A percentile compares a stretch with the other conserved stretches of the same genome.
Conservation (phyloP, 1,140 invertebrate species). For the Spodoptera litura region DNA sequence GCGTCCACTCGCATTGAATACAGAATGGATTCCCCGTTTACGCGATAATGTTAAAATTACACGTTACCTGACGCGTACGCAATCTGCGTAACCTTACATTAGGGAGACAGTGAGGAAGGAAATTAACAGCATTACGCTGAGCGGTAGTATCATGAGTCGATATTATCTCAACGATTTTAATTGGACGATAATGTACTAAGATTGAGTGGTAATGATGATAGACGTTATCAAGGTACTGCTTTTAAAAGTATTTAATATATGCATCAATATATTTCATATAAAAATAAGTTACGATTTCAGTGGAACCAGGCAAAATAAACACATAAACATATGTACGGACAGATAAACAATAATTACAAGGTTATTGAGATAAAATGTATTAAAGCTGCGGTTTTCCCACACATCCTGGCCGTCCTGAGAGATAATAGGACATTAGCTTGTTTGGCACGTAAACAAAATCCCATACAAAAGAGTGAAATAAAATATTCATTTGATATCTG, state of each 20-base stretch:
- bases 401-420: background rate
- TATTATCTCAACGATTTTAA: slow-evolving; percentile 14
- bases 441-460: background rate
- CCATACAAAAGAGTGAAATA: background rate
- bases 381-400: slow-evolving; percentile 21
- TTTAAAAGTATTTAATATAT: background rate
- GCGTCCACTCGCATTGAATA: slow-evolving; percentile 33
- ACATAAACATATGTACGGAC: background rate
- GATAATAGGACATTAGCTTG: background rate
- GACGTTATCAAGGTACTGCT: background rate
- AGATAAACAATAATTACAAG: background rate
- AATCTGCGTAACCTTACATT: slow-evolving; percentile 17
- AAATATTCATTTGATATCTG: slow-evolving; percentile 10
- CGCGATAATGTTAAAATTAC: slow-evolving; percentile 61
- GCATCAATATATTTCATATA: background rate
- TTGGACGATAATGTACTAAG: slow-evolving; percentile 23
- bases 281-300: too few relatives aligned
- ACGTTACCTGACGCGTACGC: slow-evolving; percentile 48
- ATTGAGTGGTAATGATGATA: slow-evolving; percentile 20
- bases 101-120: slow-evolving; percentile 22
- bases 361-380: background rate
- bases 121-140: slow-evolving; percentile 35
- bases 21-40: slow-evolving; percentile 51
- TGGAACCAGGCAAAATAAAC: background rate
- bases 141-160: background rate